Base-by-base conservation (phyloP, 2,888 invertebrate species). In the Acronicta psi region DNA sequence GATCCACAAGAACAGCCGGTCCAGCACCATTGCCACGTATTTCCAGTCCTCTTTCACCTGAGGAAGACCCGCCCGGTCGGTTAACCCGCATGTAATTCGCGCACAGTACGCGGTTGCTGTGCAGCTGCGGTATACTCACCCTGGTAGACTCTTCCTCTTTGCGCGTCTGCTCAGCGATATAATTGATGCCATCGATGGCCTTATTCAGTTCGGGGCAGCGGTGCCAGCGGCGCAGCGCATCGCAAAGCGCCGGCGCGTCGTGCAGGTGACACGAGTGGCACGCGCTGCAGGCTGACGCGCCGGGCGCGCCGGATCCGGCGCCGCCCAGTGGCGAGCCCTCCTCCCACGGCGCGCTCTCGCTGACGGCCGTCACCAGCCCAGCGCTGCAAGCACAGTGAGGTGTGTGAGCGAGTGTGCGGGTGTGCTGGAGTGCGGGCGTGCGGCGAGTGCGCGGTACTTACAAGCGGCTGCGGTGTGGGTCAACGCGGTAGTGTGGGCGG, bases 11-110 rank as follows among this genome's bases (percentile, higher is more conserved):
- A 99, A 99, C 83, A 99, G 95, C 69, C 99, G 96, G 93, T 99
- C 99, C 87, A 99, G 95, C 74, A 99, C 99, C 98, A 99, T 98
- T 69, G 99, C 99, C 77, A 99, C 99, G 93, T 98, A 99, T 91
- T 99, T 99, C 99, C 99, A 99, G 95, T 99, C 99, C 95, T 99
- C 98, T 93, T 98, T 98, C 77, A 98, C 98, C 98, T 98, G 84
- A 56, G 85, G 92, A 92, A 87, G 96, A 95, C 96, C 18, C 47
- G 40, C 16, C 11, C 13, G 25, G 13, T 31, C 7, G 10, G n/a
- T 18, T 31, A 25, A 25, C 25, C 25, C 9, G 9, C 25, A 9
- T 25, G 25, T 25, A 25, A 25, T 25, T 9, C 9, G 2, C 25
- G 2, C 25, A 2, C 25, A 25, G 9, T 25, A 25, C 9, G 25